Percentiles rank a stretch among this genome's conserved stretches.
These are phyloP conservation scores for Tragopan temminckii DNA, from an alignment of 2,797 vertebrate species.

Conservation along the genomic window DNA sequence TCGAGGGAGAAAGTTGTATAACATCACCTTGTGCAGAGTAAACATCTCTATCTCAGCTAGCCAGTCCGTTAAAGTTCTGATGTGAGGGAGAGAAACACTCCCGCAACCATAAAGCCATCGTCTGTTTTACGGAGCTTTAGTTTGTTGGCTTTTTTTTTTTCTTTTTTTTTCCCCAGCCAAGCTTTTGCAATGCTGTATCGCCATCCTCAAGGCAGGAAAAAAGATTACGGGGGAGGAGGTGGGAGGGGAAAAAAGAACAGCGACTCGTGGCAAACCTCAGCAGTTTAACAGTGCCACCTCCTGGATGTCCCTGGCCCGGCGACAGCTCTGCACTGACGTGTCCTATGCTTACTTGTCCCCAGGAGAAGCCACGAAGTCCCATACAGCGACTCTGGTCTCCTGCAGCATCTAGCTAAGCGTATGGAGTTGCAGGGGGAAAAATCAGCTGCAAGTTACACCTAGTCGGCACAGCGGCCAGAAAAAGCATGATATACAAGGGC, in stretches of 20 bases:
- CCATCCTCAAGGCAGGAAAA: constrained; percentile 52
- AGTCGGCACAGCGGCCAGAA: neutral
- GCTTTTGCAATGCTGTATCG: constrained; percentile 26
- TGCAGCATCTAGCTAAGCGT: accelerated
- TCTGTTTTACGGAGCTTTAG: neutral
- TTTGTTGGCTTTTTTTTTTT: neutral
- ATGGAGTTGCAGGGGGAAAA: neutral
- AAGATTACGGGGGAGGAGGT: neutral
- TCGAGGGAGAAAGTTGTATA: neutral
- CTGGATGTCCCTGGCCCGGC: constrained; percentile 4
- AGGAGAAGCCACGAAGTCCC: accelerated
- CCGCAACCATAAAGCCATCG: neutral
- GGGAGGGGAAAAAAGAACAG: neutral
- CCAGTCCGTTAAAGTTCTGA: neutral
- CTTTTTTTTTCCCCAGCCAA: neutral
- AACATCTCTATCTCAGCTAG: neutral
- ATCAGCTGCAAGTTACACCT: neutral
- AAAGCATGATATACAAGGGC: accelerated
- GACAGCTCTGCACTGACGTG: neutral
- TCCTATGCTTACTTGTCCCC: accelerated
- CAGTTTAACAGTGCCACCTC: constrained; percentile 75
- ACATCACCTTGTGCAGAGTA: neutral
- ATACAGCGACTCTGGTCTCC: accelerated
- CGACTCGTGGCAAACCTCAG: neutral
- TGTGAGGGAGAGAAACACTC: neutral